phyloP scores from a whole-genome alignment of 2,888 invertebrate genomes.

The Beris morrisii region DNA sequence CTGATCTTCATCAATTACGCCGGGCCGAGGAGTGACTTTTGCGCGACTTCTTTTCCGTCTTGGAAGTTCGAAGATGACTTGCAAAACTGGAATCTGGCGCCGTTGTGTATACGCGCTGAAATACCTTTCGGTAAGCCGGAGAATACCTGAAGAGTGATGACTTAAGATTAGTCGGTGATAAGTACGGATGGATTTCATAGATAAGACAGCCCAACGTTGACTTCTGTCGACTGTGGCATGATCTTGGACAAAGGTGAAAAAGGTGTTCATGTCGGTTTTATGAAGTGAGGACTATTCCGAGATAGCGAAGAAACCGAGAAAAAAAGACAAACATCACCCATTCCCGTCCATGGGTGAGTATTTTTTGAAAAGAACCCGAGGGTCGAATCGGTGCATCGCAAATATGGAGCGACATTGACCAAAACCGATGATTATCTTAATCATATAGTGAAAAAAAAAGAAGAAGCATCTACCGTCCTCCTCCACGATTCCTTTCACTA shows the following conservation, averaged over 20 bases:
- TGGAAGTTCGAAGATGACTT: conserved; percentile 32
- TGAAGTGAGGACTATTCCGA: too few relatives aligned
- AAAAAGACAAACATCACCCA: too few relatives aligned
- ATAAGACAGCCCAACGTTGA: conserved; percentile 33
- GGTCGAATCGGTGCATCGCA: conserved; percentile 25
- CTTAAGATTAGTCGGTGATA: conserved; percentile 33
- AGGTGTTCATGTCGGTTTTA: too few relatives aligned
- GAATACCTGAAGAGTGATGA: conserved; percentile 29
- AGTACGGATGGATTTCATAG: conserved; percentile 37
- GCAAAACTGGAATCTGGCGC: conserved; percentile 38
- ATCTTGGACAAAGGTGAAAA: conserved; percentile 14
- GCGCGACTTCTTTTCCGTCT: background rate
- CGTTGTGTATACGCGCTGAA: conserved; percentile 16
- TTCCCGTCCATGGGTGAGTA: background rate
- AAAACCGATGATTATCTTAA: conserved; percentile 37
- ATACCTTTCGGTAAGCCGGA: background rate
- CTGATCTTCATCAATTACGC: conserved; percentile 36
- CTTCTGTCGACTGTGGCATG: conserved; percentile 33
- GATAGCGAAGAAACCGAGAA: conserved; percentile 1
- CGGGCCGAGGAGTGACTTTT: background rate
- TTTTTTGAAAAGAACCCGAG: background rate
- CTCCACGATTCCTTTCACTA: background rate
- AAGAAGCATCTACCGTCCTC: background rate
- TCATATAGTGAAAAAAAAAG: conserved; percentile 22
- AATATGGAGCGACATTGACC: conserved; percentile 31